Percentiles rank a stretch among this genome's conserved stretches.
These are phyloP conservation scores for Aptenodytes forsteri DNA, from an alignment of 2,113 vertebrate species.

Conservation along the genomic window DNA sequence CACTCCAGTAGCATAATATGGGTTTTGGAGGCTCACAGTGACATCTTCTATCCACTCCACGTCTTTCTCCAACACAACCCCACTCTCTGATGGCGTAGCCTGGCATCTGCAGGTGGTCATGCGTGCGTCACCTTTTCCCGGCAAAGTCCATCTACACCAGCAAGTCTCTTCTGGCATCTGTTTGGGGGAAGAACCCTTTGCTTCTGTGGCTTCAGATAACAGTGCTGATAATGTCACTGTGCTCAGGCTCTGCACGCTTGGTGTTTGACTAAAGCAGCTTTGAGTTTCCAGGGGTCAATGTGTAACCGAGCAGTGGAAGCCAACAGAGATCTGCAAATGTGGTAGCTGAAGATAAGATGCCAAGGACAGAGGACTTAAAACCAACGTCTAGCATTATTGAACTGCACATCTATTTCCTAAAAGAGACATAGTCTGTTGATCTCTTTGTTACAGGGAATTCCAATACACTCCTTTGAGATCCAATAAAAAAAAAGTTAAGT, in stretches of 20 bases:
- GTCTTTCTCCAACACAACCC: neutral
- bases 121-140: neutral
- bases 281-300: neutral
- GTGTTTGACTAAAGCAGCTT: neutral
- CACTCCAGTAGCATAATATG: neutral
- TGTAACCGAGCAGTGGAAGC: neutral
- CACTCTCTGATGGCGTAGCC: neutral
- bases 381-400: fast-evolving
- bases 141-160: neutral
- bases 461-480: neutral
- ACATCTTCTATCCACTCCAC: neutral
- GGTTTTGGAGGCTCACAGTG: neutral
- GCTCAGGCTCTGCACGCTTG: neutral
- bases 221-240: neutral
- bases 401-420: neutral
- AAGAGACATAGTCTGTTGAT: neutral
- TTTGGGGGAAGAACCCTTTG: neutral
- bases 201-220: neutral
- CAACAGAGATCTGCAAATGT: neutral
- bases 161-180: neutral
- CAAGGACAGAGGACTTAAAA: neutral
- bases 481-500: neutral
- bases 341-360: neutral
- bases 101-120: neutral
- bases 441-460: neutral